Conservation (phyloP, 30 jellyfish, hydroid and myxozoan genomes). For the Pseudorhiza aurosa region DNA sequence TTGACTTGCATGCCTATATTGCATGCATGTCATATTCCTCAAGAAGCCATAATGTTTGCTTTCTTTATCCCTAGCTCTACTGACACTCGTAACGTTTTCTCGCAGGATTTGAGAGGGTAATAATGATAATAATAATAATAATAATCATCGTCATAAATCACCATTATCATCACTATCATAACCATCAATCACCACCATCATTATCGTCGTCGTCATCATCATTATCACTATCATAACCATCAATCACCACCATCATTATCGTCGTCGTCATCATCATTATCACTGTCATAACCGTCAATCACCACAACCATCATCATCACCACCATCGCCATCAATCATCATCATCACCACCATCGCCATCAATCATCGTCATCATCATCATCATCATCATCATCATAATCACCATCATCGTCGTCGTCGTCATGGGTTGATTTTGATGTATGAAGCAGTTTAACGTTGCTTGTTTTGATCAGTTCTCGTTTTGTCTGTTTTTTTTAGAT, state of each 20-base stretch:
- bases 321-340: background rate
- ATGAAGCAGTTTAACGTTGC: background rate
- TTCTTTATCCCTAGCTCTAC: no score
- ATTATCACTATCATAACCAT: background rate
- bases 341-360: background rate
- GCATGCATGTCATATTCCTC: no score
- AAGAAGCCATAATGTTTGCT: no score
- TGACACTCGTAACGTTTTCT: no score
- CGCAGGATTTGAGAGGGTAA: no score
- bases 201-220: background rate
- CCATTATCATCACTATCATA: no score
- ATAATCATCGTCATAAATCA: no score
- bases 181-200: background rate
- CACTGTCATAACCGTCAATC: background rate
- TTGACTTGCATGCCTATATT: no score
- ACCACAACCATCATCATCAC: background rate
- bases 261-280: background rate
- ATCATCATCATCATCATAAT: background rate
- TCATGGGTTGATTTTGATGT: background rate
- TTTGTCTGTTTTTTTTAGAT: slow-evolving; percentile 1
- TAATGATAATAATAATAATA: no score
- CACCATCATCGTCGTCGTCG: background rate
- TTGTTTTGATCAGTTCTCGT: background rate
- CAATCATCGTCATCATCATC: background rate
- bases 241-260: background rate